Base-by-base conservation (phyloP, 2,888 invertebrate genomes). In the Melanostoma mellinum region DNA sequence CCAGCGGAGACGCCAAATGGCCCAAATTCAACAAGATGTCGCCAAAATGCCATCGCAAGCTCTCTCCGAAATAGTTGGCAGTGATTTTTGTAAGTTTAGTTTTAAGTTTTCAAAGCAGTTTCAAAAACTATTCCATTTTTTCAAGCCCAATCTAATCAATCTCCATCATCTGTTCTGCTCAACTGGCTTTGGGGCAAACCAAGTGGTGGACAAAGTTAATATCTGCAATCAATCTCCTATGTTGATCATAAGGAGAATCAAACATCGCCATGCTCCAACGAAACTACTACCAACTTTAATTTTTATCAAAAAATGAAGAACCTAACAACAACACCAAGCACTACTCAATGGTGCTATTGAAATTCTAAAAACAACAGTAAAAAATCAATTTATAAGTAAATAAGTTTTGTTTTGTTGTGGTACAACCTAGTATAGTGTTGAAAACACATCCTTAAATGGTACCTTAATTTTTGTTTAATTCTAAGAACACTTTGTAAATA, bases 141-240 rank as follows among this genome's bases (percentile, higher is more conserved):
- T 67, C 87, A 91, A 96, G 96, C 95, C 87, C 95, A 95, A 88
- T 94, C 95, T 88, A 94, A 94, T 61, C 96, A 96, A 90, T 96
- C 96, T 89, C 95, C 96, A 36, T 94, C 96, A 75, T 95, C 95
- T 86, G 95, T 95, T 82, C 93, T 96, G 60, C 91, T 96, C 85
- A 96, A 96, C 91, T 96, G 96, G 96, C 92, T 96, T 77, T 94
- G 96, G 93, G 96, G 96, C 84, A 95, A 94, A 89, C 95, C 85
- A 9, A 68, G 46, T 46, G 69, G 69, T 9, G 75, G 74, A 67
- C 85, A 85, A 48, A 85, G 85, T 85, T 85, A 85, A 85, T 85
- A 85, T 61, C 63, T 76, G 68, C 71, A 44, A 55, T 40, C 48
- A 33, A 67, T 84, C 84, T 84, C 79, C 84, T 67, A 58, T 48